Percentiles rank a stretch among this genome's conserved stretches.
Conservation (phyloP, 1,140 invertebrate species). For the Panulirus ornatus region DNA sequence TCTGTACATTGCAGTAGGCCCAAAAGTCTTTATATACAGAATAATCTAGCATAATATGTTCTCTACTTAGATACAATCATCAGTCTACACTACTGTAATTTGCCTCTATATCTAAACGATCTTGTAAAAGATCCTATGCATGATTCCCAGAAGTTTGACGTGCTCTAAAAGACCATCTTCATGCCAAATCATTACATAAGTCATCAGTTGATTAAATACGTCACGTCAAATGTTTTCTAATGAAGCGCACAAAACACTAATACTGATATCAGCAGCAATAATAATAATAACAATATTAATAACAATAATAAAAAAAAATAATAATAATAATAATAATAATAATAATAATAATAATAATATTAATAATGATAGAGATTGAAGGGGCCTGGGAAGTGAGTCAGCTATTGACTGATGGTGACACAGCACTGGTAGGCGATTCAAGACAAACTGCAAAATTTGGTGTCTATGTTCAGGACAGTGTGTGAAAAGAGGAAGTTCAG, state of each 20-base stretch:
- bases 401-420: too few species aligned
- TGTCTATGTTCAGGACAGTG: too few species aligned
- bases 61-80: neutral
- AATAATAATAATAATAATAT: neutral
- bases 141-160: neutral
- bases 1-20: constrained; percentile 24
- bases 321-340: constrained; percentile 19
- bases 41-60: neutral
- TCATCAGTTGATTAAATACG: too few species aligned
- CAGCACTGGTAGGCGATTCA: too few species aligned
- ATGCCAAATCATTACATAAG: too few species aligned
- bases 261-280: too few species aligned
- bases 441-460: too few species aligned
- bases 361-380: neutral
- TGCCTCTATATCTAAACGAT: neutral
- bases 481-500: too few species aligned
- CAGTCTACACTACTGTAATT: neutral
- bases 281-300: too few species aligned
- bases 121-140: neutral
- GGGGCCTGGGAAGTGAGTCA: too few species aligned
- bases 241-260: too few species aligned
- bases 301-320: neutral
- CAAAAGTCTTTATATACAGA: constrained; percentile 13
- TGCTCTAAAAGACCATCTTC: neutral
- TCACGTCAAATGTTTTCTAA: too few species aligned